Evolutionary conservation across 2,797 vertebrate genomes (phyloP), one percentile per base, ranked within the genome.

Genomic region (Crenichthys baileyi): DNA sequence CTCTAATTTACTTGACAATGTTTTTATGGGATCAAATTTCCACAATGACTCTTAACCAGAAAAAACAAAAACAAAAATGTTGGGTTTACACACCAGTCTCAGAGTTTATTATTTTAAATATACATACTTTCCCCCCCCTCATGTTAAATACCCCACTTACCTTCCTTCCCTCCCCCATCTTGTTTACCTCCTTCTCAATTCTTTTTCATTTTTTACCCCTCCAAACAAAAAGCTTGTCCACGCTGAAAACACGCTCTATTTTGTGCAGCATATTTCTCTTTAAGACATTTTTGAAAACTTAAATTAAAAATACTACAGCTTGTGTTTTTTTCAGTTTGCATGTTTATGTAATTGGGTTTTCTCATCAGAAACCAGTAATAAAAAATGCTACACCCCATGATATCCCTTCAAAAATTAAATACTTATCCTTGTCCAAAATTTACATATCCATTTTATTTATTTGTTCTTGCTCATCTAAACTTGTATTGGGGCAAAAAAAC

Each of bases 71-170:
- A 78, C 70, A 77, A 67, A 89, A 63, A 79, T 65, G 72, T 78
- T 63, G 58, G n/a, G 74, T 83, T 51, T 84, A 91, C 92, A 90
- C 83, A 90, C 93, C 93, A 94, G 92, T 91, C 88, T 84, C 92
- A 92, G 91, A 94, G 92, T 95, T 96, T 95, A 94, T 94, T 96
- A 75, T 92, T 94, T 96, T 94, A 95, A 96, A 95, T 95, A 95
- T 94, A 94, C 94, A 95, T 95, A 92, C 90, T 90, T 91, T 89
- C 79, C 51, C 81, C 85, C 86, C 80, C 76, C 39, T 1, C 72
- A 86, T 90, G 87, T 94, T 92, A 93, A 93, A 94, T 93, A 91
- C 83, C 86, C 92, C 79, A 51, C 85, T 86, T 67, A 83, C 85
- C 88, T 72, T 53, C 82, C 86, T 72, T 80, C 87, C 78, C 67